Evolutionary conservation across 2,888 invertebrate species (phyloP).

Genomic region (Caenorhabditis sp.): DNA sequence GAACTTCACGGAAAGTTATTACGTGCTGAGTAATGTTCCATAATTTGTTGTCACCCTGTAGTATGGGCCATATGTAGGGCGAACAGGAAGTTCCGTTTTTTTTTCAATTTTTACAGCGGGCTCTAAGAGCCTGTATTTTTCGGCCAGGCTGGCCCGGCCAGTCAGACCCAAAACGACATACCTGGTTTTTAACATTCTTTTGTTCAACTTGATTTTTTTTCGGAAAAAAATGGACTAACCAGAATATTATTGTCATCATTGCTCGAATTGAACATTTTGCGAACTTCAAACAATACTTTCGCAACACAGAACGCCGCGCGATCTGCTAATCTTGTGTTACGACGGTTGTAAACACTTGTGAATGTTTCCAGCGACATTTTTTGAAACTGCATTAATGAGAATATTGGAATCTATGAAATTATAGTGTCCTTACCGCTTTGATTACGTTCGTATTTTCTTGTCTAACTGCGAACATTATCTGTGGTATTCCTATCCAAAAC

Average conservation of each 20-base stretch:
- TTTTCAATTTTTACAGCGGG: too few relatives aligned
- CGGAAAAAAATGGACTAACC: neutral
- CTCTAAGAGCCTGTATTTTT: too few relatives aligned
- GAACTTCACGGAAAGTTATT: too few relatives aligned
- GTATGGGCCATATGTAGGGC: too few relatives aligned
- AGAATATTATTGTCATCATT: neutral
- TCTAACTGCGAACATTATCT: constrained; percentile 2
- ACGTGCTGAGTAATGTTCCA: too few relatives aligned
- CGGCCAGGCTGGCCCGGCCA: too few relatives aligned
- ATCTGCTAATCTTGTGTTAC: neutral
- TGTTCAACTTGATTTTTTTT: too few relatives aligned
- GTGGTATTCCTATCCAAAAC: constrained; percentile 1
- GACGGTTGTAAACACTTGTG: neutral
- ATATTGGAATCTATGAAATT: neutral
- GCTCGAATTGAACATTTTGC: neutral
- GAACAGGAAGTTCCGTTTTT: too few relatives aligned
- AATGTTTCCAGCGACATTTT: neutral
- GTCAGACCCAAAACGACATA: too few relatives aligned
- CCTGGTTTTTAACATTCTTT: too few relatives aligned
- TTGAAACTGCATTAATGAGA: neutral
- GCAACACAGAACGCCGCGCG: neutral
- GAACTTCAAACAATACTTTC: neutral
- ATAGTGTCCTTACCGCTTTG: neutral
- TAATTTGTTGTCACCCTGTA: too few relatives aligned
- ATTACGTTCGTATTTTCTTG: constrained; percentile 7